Evolutionary conservation across 2,888 invertebrate species (phyloP).

Genomic region (Lasioglossum leucozonium): DNA sequence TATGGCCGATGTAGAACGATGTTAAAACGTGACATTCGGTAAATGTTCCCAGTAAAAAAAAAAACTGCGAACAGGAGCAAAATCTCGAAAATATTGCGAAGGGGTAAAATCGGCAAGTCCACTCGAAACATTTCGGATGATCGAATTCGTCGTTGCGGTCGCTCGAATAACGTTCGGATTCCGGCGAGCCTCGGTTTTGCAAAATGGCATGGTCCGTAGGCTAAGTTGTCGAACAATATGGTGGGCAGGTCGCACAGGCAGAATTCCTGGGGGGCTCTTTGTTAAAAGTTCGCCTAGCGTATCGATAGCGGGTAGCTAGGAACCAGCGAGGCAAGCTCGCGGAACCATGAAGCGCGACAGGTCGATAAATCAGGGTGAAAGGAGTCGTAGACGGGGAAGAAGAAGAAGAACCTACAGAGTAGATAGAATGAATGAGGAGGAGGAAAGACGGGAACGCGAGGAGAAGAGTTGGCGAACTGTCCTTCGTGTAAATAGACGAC

Average conservation of each 20-base stretch:
- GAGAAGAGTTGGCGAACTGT: conserved; percentile 33
- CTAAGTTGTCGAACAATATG: not conserved
- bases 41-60: too few relatives aligned
- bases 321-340: conserved; percentile 17
- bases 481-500: conserved; percentile 47
- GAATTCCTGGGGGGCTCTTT: not conserved
- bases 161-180: not conserved
- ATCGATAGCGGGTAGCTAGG: conserved; percentile 37
- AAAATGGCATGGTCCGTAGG: not conserved
- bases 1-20: too few relatives aligned
- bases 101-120: too few relatives aligned
- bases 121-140: too few relatives aligned
- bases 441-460: not conserved
- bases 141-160: not conserved
- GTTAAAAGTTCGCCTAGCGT: conserved; percentile 45
- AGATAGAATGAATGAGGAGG: not conserved
- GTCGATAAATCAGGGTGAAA: conserved; percentile 49
- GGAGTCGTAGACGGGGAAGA: not conserved
- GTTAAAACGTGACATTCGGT: too few relatives aligned
- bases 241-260: not conserved
- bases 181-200: not conserved
- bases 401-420: not conserved
- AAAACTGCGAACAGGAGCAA: too few relatives aligned
- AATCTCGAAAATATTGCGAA: too few relatives aligned
- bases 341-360: conserved; percentile 53